Percentiles rank a stretch among this genome's conserved stretches.
Conservation (phyloP, 2,113 vertebrate species). For the Riparia riparia region DNA sequence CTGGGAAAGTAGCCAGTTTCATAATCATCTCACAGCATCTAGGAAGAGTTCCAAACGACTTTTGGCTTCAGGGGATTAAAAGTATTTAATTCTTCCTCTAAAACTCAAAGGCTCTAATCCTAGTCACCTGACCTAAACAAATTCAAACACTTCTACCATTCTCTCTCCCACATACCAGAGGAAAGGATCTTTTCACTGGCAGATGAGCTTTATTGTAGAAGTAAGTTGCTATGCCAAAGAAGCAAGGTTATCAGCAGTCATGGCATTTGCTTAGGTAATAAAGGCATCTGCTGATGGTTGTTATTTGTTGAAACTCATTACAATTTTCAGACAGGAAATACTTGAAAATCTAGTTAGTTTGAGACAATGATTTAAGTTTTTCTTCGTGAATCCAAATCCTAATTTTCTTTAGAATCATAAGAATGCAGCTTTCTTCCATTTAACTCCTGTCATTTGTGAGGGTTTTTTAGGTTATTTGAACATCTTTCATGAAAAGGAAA, state of each 20-base stretch:
- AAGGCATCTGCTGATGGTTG: constrained; percentile 47
- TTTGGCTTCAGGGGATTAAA: constrained; percentile 41
- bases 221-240: background rate
- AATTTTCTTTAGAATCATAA: background rate
- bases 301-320: constrained; percentile 17
- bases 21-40: constrained; percentile 38
- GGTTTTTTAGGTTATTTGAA: background rate
- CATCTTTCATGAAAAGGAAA: background rate
- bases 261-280: constrained; percentile 24
- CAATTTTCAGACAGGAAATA: constrained; percentile 36
- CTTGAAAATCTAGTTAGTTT: constrained; percentile 24
- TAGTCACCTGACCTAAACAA: constrained; percentile 21
- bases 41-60: constrained; percentile 39
- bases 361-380: background rate
- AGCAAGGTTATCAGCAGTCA: constrained; percentile 13
- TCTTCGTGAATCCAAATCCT: background rate
- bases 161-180: background rate
- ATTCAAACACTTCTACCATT: background rate
- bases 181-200: background rate
- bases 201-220: background rate
- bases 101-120: background rate
- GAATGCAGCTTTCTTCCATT: background rate
- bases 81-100: constrained; percentile 29
- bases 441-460: background rate
- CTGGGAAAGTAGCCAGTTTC: constrained; percentile 57